A percentile compares a stretch with the other conserved stretches of the same genome.
phyloP scores from a whole-genome alignment of 30 jellyfish, hydroid and myxozoan genomes.

The Turritopsis rubra region DNA sequence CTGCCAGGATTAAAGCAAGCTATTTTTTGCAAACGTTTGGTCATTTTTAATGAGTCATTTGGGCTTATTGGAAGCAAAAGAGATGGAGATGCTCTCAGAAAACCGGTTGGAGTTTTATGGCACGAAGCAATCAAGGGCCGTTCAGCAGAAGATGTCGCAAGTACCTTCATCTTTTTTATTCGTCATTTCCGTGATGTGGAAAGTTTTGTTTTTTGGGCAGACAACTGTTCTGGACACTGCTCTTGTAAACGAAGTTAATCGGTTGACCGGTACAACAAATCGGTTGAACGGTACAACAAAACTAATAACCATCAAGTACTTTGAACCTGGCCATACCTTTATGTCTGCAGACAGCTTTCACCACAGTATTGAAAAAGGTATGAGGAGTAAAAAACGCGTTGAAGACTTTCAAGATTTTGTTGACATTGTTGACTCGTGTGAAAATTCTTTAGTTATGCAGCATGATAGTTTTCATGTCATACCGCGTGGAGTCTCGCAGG shows the following conservation, averaged over 20 bases:
- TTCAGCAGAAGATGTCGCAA: background rate
- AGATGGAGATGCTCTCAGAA: background rate
- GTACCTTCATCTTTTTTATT: background rate
- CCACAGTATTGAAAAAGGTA: background rate
- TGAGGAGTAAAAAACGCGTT: background rate
- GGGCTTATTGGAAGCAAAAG: background rate
- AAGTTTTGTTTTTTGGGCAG: background rate
- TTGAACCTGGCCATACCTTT: background rate
- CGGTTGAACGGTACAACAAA: no score
- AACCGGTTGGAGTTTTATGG: background rate
- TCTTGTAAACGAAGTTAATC: background rate
- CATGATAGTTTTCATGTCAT: background rate
- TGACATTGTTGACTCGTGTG: background rate
- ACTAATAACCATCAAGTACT: background rate
- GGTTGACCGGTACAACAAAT: no score
- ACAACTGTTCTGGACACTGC: background rate
- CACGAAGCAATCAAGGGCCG: background rate
- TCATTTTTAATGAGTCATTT: background rate
- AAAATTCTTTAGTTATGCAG: background rate
- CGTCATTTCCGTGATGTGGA: background rate
- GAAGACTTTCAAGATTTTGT: background rate
- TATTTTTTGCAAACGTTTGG: background rate
- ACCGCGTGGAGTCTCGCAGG: background rate
- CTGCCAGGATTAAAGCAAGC: background rate
- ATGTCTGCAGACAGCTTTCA: background rate